Evolutionary conservation across 1,140 invertebrate species (phyloP), one percentile per base, ranked within the genome.

Genomic region (Drosophila guanche): DNA sequence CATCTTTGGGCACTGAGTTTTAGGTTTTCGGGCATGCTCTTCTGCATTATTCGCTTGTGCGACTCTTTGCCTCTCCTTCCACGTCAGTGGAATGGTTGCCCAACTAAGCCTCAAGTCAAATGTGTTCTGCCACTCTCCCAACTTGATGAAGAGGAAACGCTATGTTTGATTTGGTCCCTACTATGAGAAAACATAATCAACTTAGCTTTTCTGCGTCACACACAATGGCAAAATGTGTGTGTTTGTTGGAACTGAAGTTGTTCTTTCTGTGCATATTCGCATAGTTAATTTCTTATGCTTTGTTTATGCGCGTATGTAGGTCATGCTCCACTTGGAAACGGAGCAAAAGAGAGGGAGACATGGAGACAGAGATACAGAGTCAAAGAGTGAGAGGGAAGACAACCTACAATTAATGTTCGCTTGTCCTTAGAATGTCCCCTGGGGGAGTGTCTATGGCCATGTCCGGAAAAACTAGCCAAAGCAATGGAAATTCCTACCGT

Each of bases 321-420:
- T 75, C 72, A 75, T 75, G 72, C 72, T 67, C 72, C 54, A 75
- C 40, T 75, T 75, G 54, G 37, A 67, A 55, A 51, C 25, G 25
- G 41, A 20, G 40, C 50, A 55, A 6, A 14, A 2, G 7, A 22
- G n/a, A 22, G 8, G 8, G n/a, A 27, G 33, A 4, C 2, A 3
- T 7, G 8, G n/a, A 27, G 33, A 4, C 3, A 3, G 29, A 33
- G 29, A 10, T 10, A 33, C 29, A 10, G 33, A 22, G 22, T 5
- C 6, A 14, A 16, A 6, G 6, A 1, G 61, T 10, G 29, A 33
- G 8, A 7, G 8, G 42, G 22, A 1, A 8, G 5, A 12, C 10
- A 37, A 4, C 42, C 33, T 33, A 46, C 33, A 68, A 68, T 69
- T 69, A 68, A 68, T 56, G 43, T 29, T 12, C 10, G 25, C 43